phyloP scores from a whole-genome alignment of 1,140 invertebrate genomes.

The Drosophila eugracilis region DNA sequence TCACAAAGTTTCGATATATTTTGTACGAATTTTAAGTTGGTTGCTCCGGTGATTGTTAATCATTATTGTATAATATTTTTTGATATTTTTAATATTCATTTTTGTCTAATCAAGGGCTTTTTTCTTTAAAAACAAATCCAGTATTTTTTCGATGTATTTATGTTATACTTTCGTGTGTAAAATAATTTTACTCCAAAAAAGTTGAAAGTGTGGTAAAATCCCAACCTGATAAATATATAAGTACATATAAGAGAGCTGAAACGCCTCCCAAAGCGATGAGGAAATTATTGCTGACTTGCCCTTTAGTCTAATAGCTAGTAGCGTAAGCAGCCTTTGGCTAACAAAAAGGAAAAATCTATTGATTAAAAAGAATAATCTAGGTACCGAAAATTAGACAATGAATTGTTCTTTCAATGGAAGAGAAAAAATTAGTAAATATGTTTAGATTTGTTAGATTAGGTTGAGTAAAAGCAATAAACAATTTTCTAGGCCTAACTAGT shows the following conservation, averaged over 20 bases:
- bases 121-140: no score
- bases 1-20: conserved; percentile 5
- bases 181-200: no score
- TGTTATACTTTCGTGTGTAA: no score
- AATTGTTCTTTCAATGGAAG: not conserved
- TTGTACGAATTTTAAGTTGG: not conserved
- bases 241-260: not conserved
- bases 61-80: not conserved
- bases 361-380: not conserved
- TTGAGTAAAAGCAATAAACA: no score
- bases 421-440: not conserved
- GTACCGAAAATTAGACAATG: not conserved
- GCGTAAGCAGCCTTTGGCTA: no score
- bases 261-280: not conserved
- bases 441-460: no score
- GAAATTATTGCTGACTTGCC: not conserved
- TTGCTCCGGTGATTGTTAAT: conserved; percentile 1
- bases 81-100: no score
- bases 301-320: no score
- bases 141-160: no score
- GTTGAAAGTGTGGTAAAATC: no score
- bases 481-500: no score
- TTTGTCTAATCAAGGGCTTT: no score
- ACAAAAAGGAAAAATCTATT: not conserved
- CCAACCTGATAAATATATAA: not conserved